Conservation (phyloP, 2,888 invertebrate species). For the Siphlonurus alternatus region DNA sequence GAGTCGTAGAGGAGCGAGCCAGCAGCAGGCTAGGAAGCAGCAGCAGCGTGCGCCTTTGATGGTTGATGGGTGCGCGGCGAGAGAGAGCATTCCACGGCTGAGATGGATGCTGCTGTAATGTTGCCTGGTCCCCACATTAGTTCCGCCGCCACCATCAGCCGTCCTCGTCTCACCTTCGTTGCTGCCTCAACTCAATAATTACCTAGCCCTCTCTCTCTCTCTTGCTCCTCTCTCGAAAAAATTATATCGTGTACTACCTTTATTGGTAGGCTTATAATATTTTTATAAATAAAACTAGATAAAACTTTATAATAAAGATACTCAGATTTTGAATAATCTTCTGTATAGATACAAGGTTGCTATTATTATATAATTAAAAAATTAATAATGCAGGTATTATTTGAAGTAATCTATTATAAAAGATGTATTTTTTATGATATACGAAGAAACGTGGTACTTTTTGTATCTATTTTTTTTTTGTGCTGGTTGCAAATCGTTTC, state of each 20-base stretch:
- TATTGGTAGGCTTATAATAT: not conserved
- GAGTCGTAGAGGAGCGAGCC: not conserved
- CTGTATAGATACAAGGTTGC: too few relatives aligned
- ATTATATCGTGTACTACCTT: not conserved
- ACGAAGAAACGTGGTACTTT: too few relatives aligned
- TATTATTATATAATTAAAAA: too few relatives aligned
- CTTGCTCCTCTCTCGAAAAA: not conserved
- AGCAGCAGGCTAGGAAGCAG: not conserved
- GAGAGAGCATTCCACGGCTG: not conserved
- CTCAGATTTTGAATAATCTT: too few relatives aligned
- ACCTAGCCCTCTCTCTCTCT: too few relatives aligned
- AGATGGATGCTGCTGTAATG: not conserved
- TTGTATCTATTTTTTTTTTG: too few relatives aligned
- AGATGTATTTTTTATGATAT: too few relatives aligned
- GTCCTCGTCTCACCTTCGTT: not conserved
- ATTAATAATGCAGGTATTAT: too few relatives aligned
- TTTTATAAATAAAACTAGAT: not conserved
- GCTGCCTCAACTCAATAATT: not conserved
- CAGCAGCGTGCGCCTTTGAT: not conserved
- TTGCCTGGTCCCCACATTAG: not conserved
- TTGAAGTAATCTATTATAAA: too few relatives aligned
- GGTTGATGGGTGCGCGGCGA: not conserved
- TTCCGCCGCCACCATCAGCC: not conserved
- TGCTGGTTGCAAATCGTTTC: too few relatives aligned
- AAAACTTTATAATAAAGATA: too few relatives aligned